Evolutionary conservation across 2,113 vertebrate species (phyloP), one percentile per base, ranked within the genome.

Genomic region (Rhombomys opimus): DNA sequence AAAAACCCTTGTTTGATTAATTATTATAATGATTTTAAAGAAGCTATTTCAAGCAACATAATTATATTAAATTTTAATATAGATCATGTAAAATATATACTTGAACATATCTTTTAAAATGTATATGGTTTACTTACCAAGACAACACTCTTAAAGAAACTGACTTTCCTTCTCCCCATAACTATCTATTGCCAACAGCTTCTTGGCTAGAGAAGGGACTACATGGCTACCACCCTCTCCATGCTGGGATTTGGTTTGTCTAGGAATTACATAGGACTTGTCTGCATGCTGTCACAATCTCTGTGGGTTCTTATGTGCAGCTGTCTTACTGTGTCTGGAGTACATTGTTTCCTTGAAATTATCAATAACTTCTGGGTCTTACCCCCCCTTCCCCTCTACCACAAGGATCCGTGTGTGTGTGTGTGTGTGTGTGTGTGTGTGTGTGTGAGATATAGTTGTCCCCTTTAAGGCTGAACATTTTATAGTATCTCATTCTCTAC

Each of bases 11-110:
- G 12, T 15, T 73, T 61, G 25, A 77, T 46, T 78, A 52, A 78
- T 89, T 9, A 84, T 54, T 59, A 54, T 3, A 54, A 38, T 96
- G 68, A 89, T 86, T 91, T 73, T 68, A 18, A 57, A 92, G 89
- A 1, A 93, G 59, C 30, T 77, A 57, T 27, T 11, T 0, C 4
- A 91, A 81, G 75, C 20, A 95, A 12, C 41, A 91, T 18, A 68
- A 75, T 57, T 68, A 50, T 77, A 25, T 67, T 90, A 90, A 73
- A 92, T 95, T 14, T 50, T 92, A 14, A 35, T 52, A 57, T 14
- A 82, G 57, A 82, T 59, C 14, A 72, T 84, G 87, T 90, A 90
- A 90, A 90, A 77, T 4, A 78, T n/a, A 14, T 50, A 17, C 85
- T 63, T 92, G 22, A 81, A n/a, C 23, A 59, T 32, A 22, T n/a